These are phyloP conservation scores for Plemyria rubiginata DNA, from an alignment of 2,888 invertebrate genomes.

Conservation along the genomic window DNA sequence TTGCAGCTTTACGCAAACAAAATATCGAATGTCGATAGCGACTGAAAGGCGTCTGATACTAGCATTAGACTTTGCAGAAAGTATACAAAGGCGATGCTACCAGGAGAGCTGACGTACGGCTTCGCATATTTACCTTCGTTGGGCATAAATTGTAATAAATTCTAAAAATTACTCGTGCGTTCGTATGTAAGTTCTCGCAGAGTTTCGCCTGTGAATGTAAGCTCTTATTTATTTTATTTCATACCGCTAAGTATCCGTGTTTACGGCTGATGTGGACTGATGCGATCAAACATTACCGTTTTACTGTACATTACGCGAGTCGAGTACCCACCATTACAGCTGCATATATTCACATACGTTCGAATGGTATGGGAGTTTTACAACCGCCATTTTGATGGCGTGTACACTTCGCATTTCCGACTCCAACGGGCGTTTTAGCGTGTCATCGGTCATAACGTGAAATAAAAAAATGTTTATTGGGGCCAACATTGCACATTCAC, in stretches of 20 bases:
- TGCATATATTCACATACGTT: conserved; percentile 32
- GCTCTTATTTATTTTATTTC: conserved; percentile 3
- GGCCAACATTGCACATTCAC: conserved; percentile 42
- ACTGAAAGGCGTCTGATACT: too few species aligned
- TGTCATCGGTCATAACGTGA: conserved; percentile 57
- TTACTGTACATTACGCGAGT: conserved; percentile 27
- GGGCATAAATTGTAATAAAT: not conserved
- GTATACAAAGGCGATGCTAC: too few species aligned
- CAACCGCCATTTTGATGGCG: conserved; percentile 50
- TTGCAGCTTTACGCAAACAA: not conserved
- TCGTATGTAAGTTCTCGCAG: not conserved
- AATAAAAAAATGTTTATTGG: conserved; percentile 67
- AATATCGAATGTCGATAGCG: too few species aligned
- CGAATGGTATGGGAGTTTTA: conserved; percentile 27
- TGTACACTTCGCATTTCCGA: conserved; percentile 36
- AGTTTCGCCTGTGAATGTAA: not conserved
- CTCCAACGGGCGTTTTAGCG: conserved; percentile 34
- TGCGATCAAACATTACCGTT: conserved; percentile 27
- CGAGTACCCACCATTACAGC: conserved; percentile 17
- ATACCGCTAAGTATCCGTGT: conserved; percentile 17
- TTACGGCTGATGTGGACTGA: conserved; percentile 29
- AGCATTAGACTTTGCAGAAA: too few species aligned
- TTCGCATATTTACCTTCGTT: too few species aligned
- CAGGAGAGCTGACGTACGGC: too few species aligned
- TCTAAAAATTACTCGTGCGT: conserved; percentile 9